These are phyloP conservation scores for Drosophila lutescens DNA, from an alignment of 2,888 invertebrate species.

Conservation along the genomic window DNA sequence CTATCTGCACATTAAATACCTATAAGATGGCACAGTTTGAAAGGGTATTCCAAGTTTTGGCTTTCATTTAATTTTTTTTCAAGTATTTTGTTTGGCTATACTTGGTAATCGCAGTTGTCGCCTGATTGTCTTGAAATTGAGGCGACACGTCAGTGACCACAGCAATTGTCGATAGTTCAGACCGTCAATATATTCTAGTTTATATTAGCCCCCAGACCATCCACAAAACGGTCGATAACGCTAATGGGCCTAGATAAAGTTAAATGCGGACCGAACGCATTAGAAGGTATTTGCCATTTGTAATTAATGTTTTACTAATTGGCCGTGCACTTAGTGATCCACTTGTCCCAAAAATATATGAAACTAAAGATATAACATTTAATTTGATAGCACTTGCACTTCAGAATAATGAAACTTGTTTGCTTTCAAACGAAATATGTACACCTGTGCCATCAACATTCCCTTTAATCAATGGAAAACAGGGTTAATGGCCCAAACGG, in stretches of 20 bases:
- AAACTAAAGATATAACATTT: background rate
- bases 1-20: background rate
- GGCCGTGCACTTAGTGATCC: background rate
- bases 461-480: slow-evolving; percentile 8
- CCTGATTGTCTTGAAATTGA: slow-evolving; percentile 60
- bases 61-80: background rate
- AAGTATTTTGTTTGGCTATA: slow-evolving; percentile 42
- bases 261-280: slow-evolving; percentile 6
- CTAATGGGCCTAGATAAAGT: slow-evolving; percentile 30
- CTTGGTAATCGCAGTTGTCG: slow-evolving; percentile 62
- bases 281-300: slow-evolving; percentile 11
- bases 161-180: slow-evolving; percentile 40
- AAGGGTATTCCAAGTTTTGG: background rate
- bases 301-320: slow-evolving; percentile 15
- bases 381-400: background rate
- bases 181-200: slow-evolving; percentile 29
- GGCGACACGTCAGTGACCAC: slow-evolving; percentile 34
- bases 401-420: background rate
- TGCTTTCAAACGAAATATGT: background rate
- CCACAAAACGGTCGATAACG: slow-evolving; percentile 55
- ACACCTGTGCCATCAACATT: background rate
- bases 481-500: slow-evolving; percentile 3
- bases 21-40: background rate
- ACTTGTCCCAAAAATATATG: slow-evolving; percentile 2
- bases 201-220: slow-evolving; percentile 5